Percentiles rank a stretch among this genome's conserved stretches.
phyloP scores from a whole-genome alignment of 2,888 invertebrate species.

The Drosophila paracracens region DNA sequence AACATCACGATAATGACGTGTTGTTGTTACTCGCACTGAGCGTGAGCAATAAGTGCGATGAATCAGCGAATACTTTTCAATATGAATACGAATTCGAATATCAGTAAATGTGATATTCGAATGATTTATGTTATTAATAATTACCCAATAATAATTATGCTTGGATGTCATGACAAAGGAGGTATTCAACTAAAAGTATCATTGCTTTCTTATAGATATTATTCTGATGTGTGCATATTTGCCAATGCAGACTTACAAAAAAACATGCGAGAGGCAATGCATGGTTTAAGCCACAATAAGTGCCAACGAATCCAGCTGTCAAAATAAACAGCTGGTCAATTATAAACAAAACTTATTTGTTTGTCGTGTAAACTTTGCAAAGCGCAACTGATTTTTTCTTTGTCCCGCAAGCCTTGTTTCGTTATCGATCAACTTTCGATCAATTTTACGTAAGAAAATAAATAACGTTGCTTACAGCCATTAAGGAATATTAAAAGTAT shows the following conservation, averaged over 20 bases:
- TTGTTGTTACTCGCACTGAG: conserved; percentile 27
- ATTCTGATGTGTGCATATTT: conserved; percentile 2
- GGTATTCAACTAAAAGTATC: neutral
- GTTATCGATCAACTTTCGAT: conserved; percentile 27
- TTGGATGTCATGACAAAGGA: neutral
- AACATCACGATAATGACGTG: conserved; percentile 52
- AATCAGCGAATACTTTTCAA: conserved; percentile 40
- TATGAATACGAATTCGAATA: neutral
- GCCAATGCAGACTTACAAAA: neutral
- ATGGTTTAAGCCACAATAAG: neutral
- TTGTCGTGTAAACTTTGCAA: conserved; percentile 18
- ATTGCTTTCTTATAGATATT: conserved; percentile 9
- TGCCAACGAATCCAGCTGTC: conserved; percentile 27
- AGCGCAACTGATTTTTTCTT: conserved; percentile 20
- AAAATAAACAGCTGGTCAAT: conserved; percentile 42
- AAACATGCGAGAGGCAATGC: neutral
- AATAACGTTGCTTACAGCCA: neutral
- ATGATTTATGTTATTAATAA: conserved; percentile 9
- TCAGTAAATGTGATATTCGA: conserved; percentile 12
- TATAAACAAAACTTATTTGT: conserved; percentile 21
- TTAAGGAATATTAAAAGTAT: conserved; percentile 5
- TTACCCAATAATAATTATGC: neutral
- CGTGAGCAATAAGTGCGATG: conserved; percentile 48
- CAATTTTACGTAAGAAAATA: neutral
- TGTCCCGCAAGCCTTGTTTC: neutral